A percentile compares a stretch with the other conserved stretches of the same genome.
phyloP scores from a whole-genome alignment of 1,140 invertebrate genomes.

The Holcopasites calliopsidis region DNA sequence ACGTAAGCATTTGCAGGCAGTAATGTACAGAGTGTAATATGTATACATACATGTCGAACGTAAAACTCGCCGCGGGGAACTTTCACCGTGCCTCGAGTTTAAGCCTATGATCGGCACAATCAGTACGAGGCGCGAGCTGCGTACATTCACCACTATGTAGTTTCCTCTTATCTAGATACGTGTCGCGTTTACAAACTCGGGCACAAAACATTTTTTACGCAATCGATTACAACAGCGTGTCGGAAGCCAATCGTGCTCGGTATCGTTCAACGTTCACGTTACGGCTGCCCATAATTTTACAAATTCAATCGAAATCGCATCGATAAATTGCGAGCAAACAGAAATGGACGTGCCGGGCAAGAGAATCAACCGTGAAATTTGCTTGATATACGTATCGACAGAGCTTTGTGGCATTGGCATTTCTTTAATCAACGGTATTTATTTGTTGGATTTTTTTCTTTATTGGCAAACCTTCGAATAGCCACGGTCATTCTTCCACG shows the following conservation, averaged over 20 bases:
- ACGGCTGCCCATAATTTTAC: too few relatives aligned
- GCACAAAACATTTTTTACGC: slow-evolving; percentile 7
- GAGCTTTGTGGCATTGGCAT: too few relatives aligned
- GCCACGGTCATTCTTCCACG: neutral
- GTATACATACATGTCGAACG: too few relatives aligned
- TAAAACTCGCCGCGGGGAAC: slow-evolving; percentile 17
- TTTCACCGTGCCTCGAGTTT: slow-evolving; percentile 42
- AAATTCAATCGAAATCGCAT: neutral
- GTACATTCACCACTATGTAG: slow-evolving; percentile 5
- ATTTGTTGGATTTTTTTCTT: neutral
- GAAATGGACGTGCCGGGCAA: neutral
- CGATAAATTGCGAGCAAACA: neutral
- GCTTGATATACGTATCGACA: too few relatives aligned
- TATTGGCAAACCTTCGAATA: neutral
- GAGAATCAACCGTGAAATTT: too few relatives aligned
- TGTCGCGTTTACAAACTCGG: slow-evolving; percentile 19
- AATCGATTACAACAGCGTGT: neutral
- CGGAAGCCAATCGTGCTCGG: neutral
- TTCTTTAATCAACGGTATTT: neutral
- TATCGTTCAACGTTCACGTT: neutral
- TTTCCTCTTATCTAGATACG: slow-evolving; percentile 25
- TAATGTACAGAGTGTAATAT: slow-evolving; percentile 30
- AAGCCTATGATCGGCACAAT: slow-evolving; percentile 6
- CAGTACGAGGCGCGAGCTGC: neutral
- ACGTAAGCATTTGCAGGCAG: slow-evolving; percentile 14